Conservation (phyloP, 2,797 vertebrate genomes). For the Ataeniobius toweri region DNA sequence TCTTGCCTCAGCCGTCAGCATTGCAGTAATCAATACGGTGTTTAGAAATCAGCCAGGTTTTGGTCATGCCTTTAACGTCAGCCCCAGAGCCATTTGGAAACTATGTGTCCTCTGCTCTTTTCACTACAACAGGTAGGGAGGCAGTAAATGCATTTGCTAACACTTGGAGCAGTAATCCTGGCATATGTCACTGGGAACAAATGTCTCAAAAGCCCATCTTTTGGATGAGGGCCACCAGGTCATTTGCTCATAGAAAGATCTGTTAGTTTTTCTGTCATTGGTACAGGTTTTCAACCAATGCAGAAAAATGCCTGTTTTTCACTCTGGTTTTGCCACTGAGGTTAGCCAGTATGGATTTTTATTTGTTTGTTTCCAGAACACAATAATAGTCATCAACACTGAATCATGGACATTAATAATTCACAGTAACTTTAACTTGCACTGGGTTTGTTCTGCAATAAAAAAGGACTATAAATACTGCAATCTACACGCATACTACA, state of each 20-base stretch:
- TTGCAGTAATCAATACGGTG: constrained; percentile 39
- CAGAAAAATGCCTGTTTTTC: not conserved
- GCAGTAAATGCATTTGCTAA: constrained; percentile 69
- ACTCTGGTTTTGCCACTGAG: not conserved
- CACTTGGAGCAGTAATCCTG: constrained; percentile 67
- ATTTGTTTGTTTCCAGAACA: not conserved
- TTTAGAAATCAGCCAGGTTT: constrained; percentile 53
- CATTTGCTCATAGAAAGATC: constrained; percentile 36
- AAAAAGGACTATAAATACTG: not conserved
- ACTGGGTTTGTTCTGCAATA: constrained; percentile 1
- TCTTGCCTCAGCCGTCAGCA: constrained; percentile 47
- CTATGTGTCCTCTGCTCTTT: constrained; percentile 18
- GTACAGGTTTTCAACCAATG: not conserved
- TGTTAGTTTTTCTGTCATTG: constrained; percentile 1
- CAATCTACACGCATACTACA: not conserved
- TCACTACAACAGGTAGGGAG: constrained; percentile 50
- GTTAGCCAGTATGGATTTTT: not conserved
- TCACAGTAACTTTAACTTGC: not conserved
- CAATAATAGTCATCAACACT: not conserved
- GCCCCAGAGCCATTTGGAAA: constrained; percentile 45
- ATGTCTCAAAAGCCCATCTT: constrained; percentile 74
- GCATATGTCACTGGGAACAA: constrained; percentile 76
- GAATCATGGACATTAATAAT: constrained; percentile 1
- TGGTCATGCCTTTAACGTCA: constrained; percentile 29
- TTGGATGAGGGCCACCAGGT: constrained; percentile 61